Base-by-base conservation (phyloP, 92 coral and sea anemone species). In the Virgularia gustaviana region DNA sequence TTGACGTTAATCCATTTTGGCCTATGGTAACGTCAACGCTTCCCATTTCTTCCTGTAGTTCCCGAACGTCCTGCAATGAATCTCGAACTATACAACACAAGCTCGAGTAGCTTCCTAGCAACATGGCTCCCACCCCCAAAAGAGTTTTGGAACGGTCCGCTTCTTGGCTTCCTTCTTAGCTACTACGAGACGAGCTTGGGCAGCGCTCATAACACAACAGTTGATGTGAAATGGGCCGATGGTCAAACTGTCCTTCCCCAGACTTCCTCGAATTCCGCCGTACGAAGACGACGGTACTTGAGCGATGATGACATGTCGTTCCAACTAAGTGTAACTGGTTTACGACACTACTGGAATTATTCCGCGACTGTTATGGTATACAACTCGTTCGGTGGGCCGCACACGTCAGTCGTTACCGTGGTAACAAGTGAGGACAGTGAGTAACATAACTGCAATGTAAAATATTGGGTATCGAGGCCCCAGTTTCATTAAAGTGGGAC, bases 321-420 rank as follows among this genome's bases (percentile, higher is more conserved):
- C n/a, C n/a, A 47, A 5, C 6, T 41, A 5, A 63, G 13, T 63
- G 18, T 41, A 2, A 63, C 43, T 5, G 80, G 63, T 11, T 66
- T 79, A 11, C 49, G 35, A 23, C 36, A 36, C 49, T 70, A 36
- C 60, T 71, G 79, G 10, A 66, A 79, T 9, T 79, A 79, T 43
- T 57, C 65, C 34, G 20, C 72, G 4, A 78, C 42, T 27, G 49
- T 79, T 18, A 78, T 60, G 35, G 81, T 63, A 15, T 79, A 44
- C 63, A 79, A 75, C 16, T 60, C 54, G 2, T 44, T 75, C 36
- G 84, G 72, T 60, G 84, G 84, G 19, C 29, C 25, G 6, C 59
- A 43, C 57, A 73, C 72, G 37, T 62, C 47, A 10, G 63, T 64
- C 16, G n/a, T 79, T 7, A 72, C 39, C 4, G 80, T 73, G 27